These are phyloP conservation scores for Pogonomyrmex californicus DNA, from an alignment of 1,140 invertebrate genomes.

Conservation along the genomic window DNA sequence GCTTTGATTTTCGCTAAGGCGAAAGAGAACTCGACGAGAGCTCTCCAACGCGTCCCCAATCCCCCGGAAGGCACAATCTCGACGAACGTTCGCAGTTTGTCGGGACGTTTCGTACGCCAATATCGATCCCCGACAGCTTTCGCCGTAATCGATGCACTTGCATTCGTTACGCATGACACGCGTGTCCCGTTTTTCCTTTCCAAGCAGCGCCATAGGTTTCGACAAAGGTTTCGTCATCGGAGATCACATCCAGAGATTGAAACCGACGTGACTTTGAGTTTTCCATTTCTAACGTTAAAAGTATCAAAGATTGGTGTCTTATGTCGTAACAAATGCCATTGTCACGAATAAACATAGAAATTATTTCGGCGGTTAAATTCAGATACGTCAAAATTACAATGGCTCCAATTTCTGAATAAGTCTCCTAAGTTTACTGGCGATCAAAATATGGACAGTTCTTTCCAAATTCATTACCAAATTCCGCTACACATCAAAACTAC, in stretches of 20 bases:
- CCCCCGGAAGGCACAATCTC: slow-evolving; percentile 74
- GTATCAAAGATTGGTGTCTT: not conserved
- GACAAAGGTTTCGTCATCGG: slow-evolving; percentile 24
- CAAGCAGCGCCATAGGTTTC: slow-evolving; percentile 28
- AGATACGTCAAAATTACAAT: not conserved
- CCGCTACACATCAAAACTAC: slow-evolving; percentile 37
- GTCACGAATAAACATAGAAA: not conserved
- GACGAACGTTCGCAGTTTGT: slow-evolving; percentile 62
- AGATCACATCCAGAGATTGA: not conserved
- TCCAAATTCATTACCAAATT: not conserved
- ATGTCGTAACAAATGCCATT: not conserved
- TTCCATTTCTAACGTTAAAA: not conserved
- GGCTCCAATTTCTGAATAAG: not conserved
- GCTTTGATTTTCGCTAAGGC: slow-evolving; percentile 68
- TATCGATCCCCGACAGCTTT: slow-evolving; percentile 47
- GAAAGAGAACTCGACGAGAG: slow-evolving; percentile 60
- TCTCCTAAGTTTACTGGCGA: slow-evolving; percentile 16
- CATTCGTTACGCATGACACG: slow-evolving; percentile 52
- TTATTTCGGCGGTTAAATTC: not conserved
- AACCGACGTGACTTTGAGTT: not conserved
- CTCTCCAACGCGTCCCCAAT: slow-evolving; percentile 41
- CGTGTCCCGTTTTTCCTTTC: slow-evolving; percentile 43
- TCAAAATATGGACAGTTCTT: slow-evolving; percentile 1
- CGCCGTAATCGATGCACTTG: slow-evolving; percentile 52
- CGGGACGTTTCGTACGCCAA: slow-evolving; percentile 72